phyloP scores from a whole-genome alignment of 2,797 vertebrate species.

The Anguilla obscura region DNA sequence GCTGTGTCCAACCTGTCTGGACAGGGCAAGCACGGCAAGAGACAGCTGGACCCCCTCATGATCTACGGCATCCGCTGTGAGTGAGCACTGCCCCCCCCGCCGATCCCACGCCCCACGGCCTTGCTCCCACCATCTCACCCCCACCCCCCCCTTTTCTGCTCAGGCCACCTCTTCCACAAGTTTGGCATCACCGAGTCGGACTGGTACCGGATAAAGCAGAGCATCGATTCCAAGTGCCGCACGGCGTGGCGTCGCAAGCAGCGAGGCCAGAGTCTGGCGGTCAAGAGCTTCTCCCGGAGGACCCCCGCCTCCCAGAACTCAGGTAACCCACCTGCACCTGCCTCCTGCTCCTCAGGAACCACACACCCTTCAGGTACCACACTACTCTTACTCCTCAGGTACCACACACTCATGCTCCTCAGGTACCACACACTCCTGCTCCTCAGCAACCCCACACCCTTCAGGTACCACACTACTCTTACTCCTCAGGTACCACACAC shows the following conservation, averaged over 20 bases:
- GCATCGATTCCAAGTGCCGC: constrained; percentile 98
- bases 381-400: background rate
- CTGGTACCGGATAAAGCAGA: constrained; percentile 99
- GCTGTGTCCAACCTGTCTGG: constrained; percentile 97
- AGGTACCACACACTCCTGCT: background rate
- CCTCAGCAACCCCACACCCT: background rate
- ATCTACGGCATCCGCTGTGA: constrained; percentile 98
- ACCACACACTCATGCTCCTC: background rate
- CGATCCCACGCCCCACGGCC: background rate
- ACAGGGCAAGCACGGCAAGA: constrained; percentile 97
- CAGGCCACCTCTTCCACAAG: constrained; percentile 97
- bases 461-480: constrained; percentile 42
- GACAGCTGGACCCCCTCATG: constrained; percentile 97
- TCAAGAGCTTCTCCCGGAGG: constrained; percentile 96
- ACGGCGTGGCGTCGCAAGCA: constrained; percentile 98
- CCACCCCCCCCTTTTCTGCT: background rate
- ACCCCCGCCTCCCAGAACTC: constrained; percentile 79
- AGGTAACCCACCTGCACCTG: constrained; percentile 54
- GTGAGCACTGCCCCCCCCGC: constrained; percentile 52
- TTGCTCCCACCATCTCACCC: constrained; percentile 2
- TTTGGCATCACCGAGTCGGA: constrained; percentile 93
- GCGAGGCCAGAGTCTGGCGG: constrained; percentile 93
- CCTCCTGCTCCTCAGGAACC: background rate
- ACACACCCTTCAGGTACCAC: constrained; percentile 42
- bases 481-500: no score